These are phyloP conservation scores for Tinea semifulvella DNA, from an alignment of 2,888 invertebrate species.

Conservation along the genomic window DNA sequence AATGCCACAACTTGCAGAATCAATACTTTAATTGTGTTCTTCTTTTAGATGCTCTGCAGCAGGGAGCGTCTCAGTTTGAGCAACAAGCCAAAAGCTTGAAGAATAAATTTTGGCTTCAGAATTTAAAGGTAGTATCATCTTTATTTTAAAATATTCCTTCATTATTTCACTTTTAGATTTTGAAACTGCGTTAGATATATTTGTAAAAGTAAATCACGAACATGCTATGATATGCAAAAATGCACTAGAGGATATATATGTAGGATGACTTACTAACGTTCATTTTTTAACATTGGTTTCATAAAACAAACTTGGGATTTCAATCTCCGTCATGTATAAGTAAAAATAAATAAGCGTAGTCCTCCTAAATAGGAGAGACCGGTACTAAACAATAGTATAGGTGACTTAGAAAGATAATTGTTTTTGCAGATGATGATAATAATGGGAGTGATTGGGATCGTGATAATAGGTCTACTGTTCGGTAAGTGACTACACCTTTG, in stretches of 20 bases:
- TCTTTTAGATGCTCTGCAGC: conserved; percentile 84
- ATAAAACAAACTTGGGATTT: too few species aligned
- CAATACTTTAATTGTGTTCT: not conserved
- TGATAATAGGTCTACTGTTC: conserved; percentile 86
- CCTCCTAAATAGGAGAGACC: too few species aligned
- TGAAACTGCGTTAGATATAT: not conserved
- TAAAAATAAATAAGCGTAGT: too few species aligned
- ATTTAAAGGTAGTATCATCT: conserved; percentile 78
- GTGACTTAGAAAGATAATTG: conserved; percentile 4
- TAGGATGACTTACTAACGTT: too few species aligned
- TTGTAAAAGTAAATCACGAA: too few species aligned
- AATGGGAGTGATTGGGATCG: conserved; percentile 84
- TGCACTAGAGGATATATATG: too few species aligned
- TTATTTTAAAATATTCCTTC: not conserved
- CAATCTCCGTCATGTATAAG: too few species aligned
- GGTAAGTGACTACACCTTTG: conserved; percentile 69
- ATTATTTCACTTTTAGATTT: not conserved
- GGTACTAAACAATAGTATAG: too few species aligned
- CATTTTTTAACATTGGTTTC: too few species aligned
- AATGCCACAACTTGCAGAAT: too few species aligned
- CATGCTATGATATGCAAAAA: too few species aligned
- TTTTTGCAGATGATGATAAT: conserved; percentile 86
- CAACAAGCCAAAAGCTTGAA: conserved; percentile 97
- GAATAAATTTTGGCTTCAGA: conserved; percentile 97
- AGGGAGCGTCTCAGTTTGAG: conserved; percentile 96